These are phyloP conservation scores for Phycodurus eques DNA, from an alignment of 2,113 vertebrate genomes.

Conservation along the genomic window DNA sequence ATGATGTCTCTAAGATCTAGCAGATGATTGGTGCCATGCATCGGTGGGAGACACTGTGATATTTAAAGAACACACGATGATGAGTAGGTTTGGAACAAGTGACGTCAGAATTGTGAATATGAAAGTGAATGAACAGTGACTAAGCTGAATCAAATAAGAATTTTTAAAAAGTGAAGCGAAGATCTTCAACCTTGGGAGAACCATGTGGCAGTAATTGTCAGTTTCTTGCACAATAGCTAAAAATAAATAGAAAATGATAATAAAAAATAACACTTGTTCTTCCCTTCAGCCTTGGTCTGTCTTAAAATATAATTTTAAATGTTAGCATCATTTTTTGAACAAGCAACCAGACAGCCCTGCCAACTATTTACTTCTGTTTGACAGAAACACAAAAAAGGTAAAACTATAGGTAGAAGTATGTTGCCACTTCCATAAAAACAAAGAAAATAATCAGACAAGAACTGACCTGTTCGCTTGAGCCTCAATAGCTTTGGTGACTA, in stretches of 20 bases:
- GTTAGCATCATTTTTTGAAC: background rate
- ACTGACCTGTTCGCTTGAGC: too few relatives aligned
- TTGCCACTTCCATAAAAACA: constrained; percentile 2
- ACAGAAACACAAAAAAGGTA: background rate
- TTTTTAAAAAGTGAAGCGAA: background rate
- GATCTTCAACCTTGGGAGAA: background rate
- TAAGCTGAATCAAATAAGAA: background rate
- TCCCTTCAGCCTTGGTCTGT: background rate
- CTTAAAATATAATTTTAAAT: background rate
- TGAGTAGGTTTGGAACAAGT: background rate
- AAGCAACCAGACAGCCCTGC: background rate
- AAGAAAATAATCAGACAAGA: constrained; percentile 6
- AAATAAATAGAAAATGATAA: too few relatives aligned
- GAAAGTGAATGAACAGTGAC: background rate
- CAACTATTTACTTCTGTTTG: background rate
- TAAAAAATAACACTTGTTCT: too few relatives aligned
- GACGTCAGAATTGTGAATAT: background rate
- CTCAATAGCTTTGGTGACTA: too few relatives aligned
- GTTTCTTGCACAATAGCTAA: too few relatives aligned
- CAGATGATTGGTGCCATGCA: background rate
- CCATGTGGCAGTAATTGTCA: background rate
- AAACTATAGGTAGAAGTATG: background rate
- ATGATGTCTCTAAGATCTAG: background rate
- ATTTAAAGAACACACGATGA: background rate
- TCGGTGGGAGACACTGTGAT: background rate